Evolutionary conservation across 2,797 vertebrate genomes (phyloP), one percentile per base, ranked within the genome.

Genomic region (Percopsis omiscomaycus): DNA sequence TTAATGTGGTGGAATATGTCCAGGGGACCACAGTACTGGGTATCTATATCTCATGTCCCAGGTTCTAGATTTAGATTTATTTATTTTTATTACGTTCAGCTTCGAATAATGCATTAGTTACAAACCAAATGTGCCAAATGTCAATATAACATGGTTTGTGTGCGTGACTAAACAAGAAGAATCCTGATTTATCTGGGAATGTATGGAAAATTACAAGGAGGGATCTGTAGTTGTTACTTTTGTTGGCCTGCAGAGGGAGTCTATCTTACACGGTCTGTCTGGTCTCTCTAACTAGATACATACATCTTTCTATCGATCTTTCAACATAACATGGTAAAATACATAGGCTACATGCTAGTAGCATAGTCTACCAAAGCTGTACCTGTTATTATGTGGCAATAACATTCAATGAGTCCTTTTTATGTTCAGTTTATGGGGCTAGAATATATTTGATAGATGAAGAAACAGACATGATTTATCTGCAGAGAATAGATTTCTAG

Each of bases 181-280:
- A 68, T 71, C 78, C 55, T 77, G 80, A 83, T 70, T 71, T 13
- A 48, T 4, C 27, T 13, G 27, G 12, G 28, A 12, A 27, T 5
- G 15, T 46, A 58, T 89, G 89, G 90, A 90, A 91, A 89, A 79
- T 61, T 87, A 89, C 86, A 53, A 82, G 72, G 0, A 3, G 3
- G 11, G 5, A 27, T 1, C 42, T 56, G 28, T 10, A 10, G 44
- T 27, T 64, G 14, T 58, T 67, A 0, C 47, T 12, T 3, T 3
- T 60, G 30, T 64, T 57, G 29, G 58, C 76, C 82, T 81, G 73
- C 64, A 89, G 89, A 69, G 74, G 88, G 84, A 29, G 74, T 48
- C 46, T 47, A 14, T 47, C 46, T 47, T 14, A 47, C 46, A 47
- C 11, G 13, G 46, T 44, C 42, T 44, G 11, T 44, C 42, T 48